Conservation (phyloP, 1,140 invertebrate genomes). For the Pseudomyrmex flavicornis region DNA sequence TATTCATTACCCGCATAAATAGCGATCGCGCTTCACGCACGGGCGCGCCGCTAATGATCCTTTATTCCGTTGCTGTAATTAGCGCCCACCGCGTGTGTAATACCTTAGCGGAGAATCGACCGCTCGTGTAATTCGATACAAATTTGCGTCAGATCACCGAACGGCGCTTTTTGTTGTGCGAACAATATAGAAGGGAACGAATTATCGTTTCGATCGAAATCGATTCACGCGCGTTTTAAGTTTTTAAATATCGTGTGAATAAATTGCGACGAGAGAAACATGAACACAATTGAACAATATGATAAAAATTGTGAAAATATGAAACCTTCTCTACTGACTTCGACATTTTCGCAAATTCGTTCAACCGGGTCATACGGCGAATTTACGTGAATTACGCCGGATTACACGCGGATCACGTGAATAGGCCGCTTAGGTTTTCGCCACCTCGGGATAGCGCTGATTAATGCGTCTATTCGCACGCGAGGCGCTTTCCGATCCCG, state of each 20-base stretch:
- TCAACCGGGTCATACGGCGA: neutral
- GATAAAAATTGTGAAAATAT: no score
- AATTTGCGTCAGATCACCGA: neutral
- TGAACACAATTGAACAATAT: no score
- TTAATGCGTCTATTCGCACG: constrained; percentile 44
- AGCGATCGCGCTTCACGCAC: constrained; percentile 48
- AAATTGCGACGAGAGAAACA: neutral
- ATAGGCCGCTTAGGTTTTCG: constrained; percentile 21
- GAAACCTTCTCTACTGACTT: no score
- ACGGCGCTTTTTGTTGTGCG: neutral
- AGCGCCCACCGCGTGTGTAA: constrained; percentile 16
- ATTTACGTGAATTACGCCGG: constrained; percentile 26
- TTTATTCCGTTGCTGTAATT: constrained; percentile 57
- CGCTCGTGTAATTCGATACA: constrained; percentile 38
- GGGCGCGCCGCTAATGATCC: constrained; percentile 58
- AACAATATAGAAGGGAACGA: neutral
- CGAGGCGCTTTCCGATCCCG: constrained; percentile 18
- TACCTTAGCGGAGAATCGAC: neutral
- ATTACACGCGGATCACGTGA: constrained; percentile 1
- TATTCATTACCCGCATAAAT: constrained; percentile 60
- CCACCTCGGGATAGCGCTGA: constrained; percentile 30
- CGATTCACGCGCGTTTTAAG: no score
- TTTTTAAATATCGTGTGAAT: no score
- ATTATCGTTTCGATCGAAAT: neutral
- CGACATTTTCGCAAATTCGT: neutral